A percentile compares a stretch with the other conserved stretches of the same genome.
Conservation (phyloP, 1,140 invertebrate genomes). For the Homalodisca vitripennis region DNA sequence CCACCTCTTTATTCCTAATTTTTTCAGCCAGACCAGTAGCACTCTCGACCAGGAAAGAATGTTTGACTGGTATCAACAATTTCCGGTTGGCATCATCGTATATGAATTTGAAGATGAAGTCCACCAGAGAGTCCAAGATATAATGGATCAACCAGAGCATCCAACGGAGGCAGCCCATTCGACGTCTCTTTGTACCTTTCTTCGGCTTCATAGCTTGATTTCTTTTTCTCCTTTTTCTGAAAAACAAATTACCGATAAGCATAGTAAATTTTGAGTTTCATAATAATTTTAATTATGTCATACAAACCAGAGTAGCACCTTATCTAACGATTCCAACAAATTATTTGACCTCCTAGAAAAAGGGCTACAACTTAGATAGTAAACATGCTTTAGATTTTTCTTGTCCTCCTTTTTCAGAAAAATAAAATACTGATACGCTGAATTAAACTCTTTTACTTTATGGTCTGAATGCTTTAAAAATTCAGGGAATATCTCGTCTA, state of each 20-base stretch:
- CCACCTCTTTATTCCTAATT: slow-evolving; percentile 56
- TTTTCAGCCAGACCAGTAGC: slow-evolving; percentile 60
- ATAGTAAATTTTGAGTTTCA: no score
- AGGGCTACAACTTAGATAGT: no score
- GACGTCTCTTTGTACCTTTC: neutral
- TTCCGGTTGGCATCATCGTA: slow-evolving; percentile 46
- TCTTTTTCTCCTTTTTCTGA: neutral
- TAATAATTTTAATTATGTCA: no score
- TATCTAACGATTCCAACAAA: no score
- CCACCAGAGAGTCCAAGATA: slow-evolving; percentile 49
- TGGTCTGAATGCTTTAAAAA: no score
- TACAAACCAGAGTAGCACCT: no score
- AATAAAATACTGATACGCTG: no score
- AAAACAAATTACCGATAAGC: neutral
- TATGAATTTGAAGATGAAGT: slow-evolving; percentile 51
- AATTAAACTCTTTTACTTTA: no score
- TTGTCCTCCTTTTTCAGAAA: no score
- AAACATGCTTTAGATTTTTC: no score
- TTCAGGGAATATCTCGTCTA: no score
- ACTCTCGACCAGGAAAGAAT: slow-evolving; percentile 63
- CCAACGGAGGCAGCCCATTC: neutral
- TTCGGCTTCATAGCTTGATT: neutral
- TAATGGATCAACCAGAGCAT: slow-evolving; percentile 19
- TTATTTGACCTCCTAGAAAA: no score
- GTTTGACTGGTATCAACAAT: slow-evolving; percentile 56